These are phyloP conservation scores for Heterodera filipjevi DNA, from an alignment of 2,888 invertebrate genomes.

Conservation along the genomic window DNA sequence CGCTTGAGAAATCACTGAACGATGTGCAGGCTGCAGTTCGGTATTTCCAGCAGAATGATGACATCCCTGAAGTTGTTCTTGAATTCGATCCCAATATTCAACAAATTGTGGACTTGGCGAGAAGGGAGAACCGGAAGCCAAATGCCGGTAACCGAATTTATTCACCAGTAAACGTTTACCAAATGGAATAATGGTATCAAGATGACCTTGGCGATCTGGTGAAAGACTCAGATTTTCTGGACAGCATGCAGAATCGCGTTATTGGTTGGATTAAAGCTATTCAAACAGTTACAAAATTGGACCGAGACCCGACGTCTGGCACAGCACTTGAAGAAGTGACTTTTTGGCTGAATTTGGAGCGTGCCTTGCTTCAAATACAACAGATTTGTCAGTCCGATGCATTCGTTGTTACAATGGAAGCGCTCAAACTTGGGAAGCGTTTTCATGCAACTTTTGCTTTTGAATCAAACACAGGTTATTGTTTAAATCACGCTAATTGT, in stretches of 20 bases:
- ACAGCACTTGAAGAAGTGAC: slow-evolving; percentile 96
- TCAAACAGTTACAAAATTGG: slow-evolving; percentile 96
- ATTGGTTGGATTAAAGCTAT: slow-evolving; percentile 99
- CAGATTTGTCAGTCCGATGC: slow-evolving; percentile 81
- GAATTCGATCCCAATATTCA: no score
- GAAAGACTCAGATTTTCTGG: slow-evolving; percentile 93
- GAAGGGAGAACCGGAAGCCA: no score
- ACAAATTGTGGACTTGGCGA: no score
- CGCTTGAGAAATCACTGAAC: no score
- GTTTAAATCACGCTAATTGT: not conserved
- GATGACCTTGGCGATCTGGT: slow-evolving; percentile 93
- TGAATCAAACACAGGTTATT: slow-evolving; percentile 86
- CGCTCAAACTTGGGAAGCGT: slow-evolving; percentile 94
- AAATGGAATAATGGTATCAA: not conserved
- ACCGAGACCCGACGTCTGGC: slow-evolving; percentile 95
- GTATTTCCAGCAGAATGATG: no score
- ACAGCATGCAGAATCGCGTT: slow-evolving; percentile 93
- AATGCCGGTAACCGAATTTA: slow-evolving; percentile 70
- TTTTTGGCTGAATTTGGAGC: slow-evolving; percentile 97
- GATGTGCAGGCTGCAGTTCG: no score
- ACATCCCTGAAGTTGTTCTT: no score
- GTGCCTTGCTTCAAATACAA: slow-evolving; percentile 91
- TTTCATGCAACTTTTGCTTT: slow-evolving; percentile 99
- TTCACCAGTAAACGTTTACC: no score
- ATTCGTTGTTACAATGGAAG: slow-evolving; percentile 89